Conservation (phyloP, 2,797 vertebrate genomes). For the Phaenicophaeus curvirostris region DNA sequence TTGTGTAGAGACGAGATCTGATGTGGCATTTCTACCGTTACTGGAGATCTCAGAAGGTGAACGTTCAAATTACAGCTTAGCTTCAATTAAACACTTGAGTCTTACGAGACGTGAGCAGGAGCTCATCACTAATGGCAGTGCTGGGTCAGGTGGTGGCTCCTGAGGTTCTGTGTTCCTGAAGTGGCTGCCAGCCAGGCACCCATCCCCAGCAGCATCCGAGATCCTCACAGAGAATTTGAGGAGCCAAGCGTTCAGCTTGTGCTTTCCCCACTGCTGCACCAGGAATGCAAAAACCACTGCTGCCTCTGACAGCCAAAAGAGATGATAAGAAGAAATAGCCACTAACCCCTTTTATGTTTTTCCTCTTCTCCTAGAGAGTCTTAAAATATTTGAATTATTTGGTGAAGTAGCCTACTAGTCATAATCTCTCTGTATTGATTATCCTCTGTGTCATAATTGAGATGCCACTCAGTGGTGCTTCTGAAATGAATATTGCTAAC, state of each 20-base stretch:
- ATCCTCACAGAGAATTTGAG: not conserved
- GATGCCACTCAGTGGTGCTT: not conserved
- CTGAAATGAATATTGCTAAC: not conserved
- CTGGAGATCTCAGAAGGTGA: not conserved
- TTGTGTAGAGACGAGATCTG: not conserved
- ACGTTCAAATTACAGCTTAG: not conserved
- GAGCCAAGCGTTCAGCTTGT: not conserved
- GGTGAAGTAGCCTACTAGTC: not conserved
- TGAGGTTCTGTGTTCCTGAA: not conserved
- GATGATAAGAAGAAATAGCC: not conserved
- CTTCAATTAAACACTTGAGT: not conserved
- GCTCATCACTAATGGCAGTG: not conserved
- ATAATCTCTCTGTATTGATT: not conserved
- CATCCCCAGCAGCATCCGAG: not conserved
- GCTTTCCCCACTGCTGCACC: not conserved
- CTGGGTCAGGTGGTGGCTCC: not conserved
- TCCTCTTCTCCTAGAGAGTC: not conserved
- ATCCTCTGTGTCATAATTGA: not conserved
- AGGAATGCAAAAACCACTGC: not conserved
- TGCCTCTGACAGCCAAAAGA: not conserved
- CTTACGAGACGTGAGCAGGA: rapidly evolving
- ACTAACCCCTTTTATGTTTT: not conserved
- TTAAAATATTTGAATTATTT: not conserved
- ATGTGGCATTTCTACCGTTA: not conserved
- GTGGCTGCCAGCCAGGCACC: not conserved